These are phyloP conservation scores for Shinisaurus crocodilurus DNA, from an alignment of 2,113 vertebrate genomes.

Conservation along the genomic window DNA sequence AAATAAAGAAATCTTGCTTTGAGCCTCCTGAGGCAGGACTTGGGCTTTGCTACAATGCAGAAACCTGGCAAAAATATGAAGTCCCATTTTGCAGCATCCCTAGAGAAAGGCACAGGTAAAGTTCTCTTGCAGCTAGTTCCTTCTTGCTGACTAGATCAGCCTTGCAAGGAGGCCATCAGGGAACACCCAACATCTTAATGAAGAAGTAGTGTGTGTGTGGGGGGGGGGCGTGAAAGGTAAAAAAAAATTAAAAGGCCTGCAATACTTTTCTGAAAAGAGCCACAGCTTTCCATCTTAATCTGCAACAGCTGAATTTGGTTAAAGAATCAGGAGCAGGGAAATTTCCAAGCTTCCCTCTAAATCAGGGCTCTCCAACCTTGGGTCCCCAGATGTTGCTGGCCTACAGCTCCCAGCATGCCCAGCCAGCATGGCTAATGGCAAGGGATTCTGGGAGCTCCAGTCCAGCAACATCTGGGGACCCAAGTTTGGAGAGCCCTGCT, in stretches of 20 bases:
- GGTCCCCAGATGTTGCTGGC: too few relatives aligned
- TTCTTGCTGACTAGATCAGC: neutral
- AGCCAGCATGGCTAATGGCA: too few relatives aligned
- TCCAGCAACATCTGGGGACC: too few relatives aligned
- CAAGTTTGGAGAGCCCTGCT: too few relatives aligned
- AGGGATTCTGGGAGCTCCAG: too few relatives aligned
- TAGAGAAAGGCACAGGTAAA: neutral
- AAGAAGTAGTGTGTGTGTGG: neutral
- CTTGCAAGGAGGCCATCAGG: neutral
- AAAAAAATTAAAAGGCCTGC: neutral
- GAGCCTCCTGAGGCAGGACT: neutral
- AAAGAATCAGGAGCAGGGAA: neutral
- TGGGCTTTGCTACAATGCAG: neutral
- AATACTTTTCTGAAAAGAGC: neutral
- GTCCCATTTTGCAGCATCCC: neutral
- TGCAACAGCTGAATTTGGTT: neutral
- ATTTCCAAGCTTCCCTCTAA: neutral
- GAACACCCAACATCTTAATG: neutral
- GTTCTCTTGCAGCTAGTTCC: neutral
- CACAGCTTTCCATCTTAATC: neutral
- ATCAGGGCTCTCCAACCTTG: too few relatives aligned
- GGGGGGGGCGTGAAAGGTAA: neutral
- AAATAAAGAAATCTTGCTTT: neutral
- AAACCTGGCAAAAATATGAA: neutral
- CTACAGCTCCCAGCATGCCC: too few relatives aligned